phyloP scores from a whole-genome alignment of 2,113 vertebrate species.

The Lamprologus sp. region DNA sequence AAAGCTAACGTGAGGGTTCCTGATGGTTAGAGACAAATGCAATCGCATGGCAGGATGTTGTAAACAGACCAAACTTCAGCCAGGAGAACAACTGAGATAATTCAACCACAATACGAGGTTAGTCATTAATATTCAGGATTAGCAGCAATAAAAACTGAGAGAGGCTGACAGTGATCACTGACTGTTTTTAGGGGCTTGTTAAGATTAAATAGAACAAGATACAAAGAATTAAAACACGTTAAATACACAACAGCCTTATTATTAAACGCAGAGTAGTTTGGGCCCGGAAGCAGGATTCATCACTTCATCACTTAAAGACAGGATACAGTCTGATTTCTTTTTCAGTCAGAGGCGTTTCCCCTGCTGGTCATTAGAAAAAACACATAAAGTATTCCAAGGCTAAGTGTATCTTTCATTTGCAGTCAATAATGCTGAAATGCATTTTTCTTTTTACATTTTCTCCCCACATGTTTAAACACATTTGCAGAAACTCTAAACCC shows the following conservation, averaged over 20 bases:
- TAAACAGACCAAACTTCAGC: accelerated
- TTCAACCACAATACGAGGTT: accelerated
- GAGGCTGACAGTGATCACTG: accelerated
- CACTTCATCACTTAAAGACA: accelerated
- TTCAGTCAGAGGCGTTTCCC: accelerated
- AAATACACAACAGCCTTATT: background rate
- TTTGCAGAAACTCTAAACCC: background rate
- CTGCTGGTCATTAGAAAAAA: background rate
- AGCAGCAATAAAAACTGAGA: accelerated
- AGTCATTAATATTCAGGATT: accelerated
- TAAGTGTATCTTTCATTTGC: accelerated
- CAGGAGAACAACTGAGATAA: background rate
- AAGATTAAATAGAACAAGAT: background rate
- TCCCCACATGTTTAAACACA: background rate
- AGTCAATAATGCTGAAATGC: background rate
- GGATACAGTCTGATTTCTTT: background rate
- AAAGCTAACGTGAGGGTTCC: accelerated
- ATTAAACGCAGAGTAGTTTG: background rate
- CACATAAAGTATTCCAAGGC: accelerated
- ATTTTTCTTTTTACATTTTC: background rate
- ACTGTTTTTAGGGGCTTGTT: accelerated
- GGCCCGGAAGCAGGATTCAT: background rate
- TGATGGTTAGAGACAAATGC: accelerated
- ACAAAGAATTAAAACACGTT: background rate
- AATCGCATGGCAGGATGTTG: accelerated